A percentile compares a stretch with the other conserved stretches of the same genome.
Evolutionary conservation across 2,113 vertebrate genomes (phyloP).

Genomic region (Carettochelys insculpta): DNA sequence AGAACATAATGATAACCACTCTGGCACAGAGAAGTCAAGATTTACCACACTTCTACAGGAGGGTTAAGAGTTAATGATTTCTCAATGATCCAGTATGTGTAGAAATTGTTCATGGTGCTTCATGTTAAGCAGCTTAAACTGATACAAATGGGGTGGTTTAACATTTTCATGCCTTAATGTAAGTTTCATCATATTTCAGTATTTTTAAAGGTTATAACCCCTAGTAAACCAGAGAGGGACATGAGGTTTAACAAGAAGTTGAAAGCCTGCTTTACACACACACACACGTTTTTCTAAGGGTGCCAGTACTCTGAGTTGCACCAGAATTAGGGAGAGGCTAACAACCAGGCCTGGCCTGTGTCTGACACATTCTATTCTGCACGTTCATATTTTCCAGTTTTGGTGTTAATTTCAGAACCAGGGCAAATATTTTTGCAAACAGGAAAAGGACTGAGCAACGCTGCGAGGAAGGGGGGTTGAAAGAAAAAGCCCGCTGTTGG

Average conservation of each 20-base stretch:
- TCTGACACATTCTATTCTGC: slow-evolving; percentile 49
- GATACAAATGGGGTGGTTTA: slow-evolving; percentile 9
- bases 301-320: slow-evolving; percentile 16
- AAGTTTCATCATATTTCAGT: background rate
- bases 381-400: slow-evolving; percentile 54
- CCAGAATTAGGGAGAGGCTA: slow-evolving; percentile 25
- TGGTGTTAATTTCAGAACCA: slow-evolving; percentile 20
- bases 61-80: slow-evolving; percentile 2
- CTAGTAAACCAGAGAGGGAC: too few relatives aligned
- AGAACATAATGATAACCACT: accelerated
- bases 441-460: background rate
- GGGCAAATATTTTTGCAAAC: background rate
- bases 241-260: background rate
- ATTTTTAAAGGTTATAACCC: background rate
- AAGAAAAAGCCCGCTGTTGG: background rate
- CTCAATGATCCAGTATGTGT: background rate
- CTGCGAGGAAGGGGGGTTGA: background rate
- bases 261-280: slow-evolving; percentile 22
- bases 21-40: too few relatives aligned
- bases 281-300: too few relatives aligned
- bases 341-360: slow-evolving; percentile 14
- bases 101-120: slow-evolving; percentile 3
- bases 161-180: background rate
- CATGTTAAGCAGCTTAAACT: slow-evolving; percentile 8
- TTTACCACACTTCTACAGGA: accelerated